Conservation (phyloP, 2,797 vertebrate species). For the Eutrigla gurnardus region DNA sequence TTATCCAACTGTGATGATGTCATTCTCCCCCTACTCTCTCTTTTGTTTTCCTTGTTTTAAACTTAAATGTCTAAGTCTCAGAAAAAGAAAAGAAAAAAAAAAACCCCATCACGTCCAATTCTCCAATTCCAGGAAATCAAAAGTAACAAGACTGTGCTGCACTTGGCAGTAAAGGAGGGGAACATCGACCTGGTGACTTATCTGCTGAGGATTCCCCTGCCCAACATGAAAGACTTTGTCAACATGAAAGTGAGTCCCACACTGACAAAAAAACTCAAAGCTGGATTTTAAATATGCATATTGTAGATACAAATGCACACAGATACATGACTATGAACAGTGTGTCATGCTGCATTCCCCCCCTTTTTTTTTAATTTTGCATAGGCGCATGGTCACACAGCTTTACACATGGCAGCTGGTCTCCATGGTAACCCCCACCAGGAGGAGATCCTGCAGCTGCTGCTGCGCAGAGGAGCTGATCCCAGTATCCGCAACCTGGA, state of each 20-base stretch:
- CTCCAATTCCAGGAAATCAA: conserved; percentile 90
- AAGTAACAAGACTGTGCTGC: conserved; percentile 92
- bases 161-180: conserved; percentile 92
- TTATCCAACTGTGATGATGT: conserved; percentile 31
- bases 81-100: too few relatives aligned
- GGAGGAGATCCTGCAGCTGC: conserved; percentile 86
- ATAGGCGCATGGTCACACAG: conserved; percentile 94
- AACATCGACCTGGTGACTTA: conserved; percentile 88
- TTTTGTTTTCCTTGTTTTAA: conserved; percentile 37
- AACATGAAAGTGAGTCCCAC: conserved; percentile 90
- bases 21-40: conserved; percentile 16
- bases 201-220: conserved; percentile 83
- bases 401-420: conserved; percentile 93
- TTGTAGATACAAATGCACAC: not conserved
- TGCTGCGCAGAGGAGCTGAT: conserved; percentile 88
- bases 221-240: conserved; percentile 87
- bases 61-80: conserved; percentile 18
- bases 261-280: conserved; percentile 26
- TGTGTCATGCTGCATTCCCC: conserved; percentile 13
- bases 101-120: conserved; percentile 27
- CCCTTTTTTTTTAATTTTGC: not conserved
- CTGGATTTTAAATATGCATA: conserved; percentile 13
- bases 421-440: conserved; percentile 87
- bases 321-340: conserved; percentile 10
- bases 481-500: conserved; percentile 92